Evolutionary conservation across 2,888 invertebrate species (phyloP), one percentile per base, ranked within the genome.

Genomic region (Schizotus pectinicornis): DNA sequence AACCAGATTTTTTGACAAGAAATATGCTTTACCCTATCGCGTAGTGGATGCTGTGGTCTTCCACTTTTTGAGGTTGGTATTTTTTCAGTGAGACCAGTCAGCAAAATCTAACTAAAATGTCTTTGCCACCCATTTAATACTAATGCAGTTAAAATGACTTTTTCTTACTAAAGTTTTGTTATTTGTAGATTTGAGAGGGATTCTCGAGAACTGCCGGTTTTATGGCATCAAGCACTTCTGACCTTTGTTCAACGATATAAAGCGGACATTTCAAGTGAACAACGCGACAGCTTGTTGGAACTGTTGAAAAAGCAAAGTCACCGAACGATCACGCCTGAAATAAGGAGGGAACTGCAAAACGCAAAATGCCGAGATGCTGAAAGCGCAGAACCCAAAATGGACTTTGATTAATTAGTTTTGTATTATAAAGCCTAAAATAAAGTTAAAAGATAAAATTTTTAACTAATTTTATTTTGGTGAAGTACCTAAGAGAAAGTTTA

Each of bases 171-270:
- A 3, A 3, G 2, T 22, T 22, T 5, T 22, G 22, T 22, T 22
- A 22, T n/a, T 77, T 76, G 45, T 73, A 94, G 95, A 74, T 96
- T 98, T 79, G 88, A 91, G 77, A 83, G 83, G 63, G 97, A 98
- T 74, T 81, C 82, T 46, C 86, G 96, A 53, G 88, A 88, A 67
- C 82, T 99, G 74, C 98, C 99, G 1, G 96, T 98, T 3, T 79
- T 98, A 56, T 99, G 98, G 99, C 98, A 99, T 80, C 98, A 98
- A 79, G 88, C 94, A 37, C 82, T 99, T 35, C 81, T 99, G 51
- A 92, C 95, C 3, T 97, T 99, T 82, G 91, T 91, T 0, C 96
- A 98, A 80, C 86, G 95, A 45, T 99, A 99, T 80, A 98, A 98
- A 80, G 89, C 91, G 57, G 96, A 98, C 77, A 89, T 99, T 64